Evolutionary conservation across 2,888 invertebrate genomes (phyloP).

Genomic region (Punctoribates punctum): DNA sequence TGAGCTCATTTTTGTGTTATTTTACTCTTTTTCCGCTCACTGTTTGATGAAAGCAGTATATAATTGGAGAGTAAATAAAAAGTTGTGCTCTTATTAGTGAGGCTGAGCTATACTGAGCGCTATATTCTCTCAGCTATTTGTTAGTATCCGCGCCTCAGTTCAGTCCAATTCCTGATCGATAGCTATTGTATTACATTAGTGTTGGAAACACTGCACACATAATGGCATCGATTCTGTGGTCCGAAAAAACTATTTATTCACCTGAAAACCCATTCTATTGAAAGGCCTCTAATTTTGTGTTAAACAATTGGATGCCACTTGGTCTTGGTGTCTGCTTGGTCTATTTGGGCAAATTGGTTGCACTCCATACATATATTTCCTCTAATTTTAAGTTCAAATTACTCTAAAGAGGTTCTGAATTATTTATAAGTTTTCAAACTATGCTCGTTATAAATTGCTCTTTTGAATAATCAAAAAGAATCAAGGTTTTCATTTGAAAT

Average conservation of each 20-base stretch:
- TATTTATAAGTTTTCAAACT: too few species aligned
- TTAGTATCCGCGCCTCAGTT: not conserved
- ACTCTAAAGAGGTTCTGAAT: too few species aligned
- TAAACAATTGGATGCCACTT: too few species aligned
- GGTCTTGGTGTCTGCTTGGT: too few species aligned
- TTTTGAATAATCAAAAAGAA: too few species aligned
- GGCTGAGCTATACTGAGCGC: not conserved
- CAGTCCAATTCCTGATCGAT: constrained; percentile 1
- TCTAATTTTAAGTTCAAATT: too few species aligned
- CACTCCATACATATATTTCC: too few species aligned
- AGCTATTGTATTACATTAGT: not conserved
- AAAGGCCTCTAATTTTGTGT: too few species aligned
- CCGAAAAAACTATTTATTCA: not conserved
- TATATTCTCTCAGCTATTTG: not conserved
- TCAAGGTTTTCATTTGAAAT: too few species aligned
- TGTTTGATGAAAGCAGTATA: constrained; percentile 20
- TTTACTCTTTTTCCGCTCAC: not conserved
- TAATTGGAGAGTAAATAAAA: constrained; percentile 33
- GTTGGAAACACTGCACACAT: not conserved
- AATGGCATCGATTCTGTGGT: not conserved
- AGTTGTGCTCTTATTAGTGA: constrained; percentile 10
- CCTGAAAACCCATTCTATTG: not conserved
- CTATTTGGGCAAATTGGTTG: too few species aligned
- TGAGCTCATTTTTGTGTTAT: not conserved
- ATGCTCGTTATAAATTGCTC: too few species aligned